Evolutionary conservation across 2,888 invertebrate species (phyloP).

Genomic region (Microctonus hyperodae): DNA sequence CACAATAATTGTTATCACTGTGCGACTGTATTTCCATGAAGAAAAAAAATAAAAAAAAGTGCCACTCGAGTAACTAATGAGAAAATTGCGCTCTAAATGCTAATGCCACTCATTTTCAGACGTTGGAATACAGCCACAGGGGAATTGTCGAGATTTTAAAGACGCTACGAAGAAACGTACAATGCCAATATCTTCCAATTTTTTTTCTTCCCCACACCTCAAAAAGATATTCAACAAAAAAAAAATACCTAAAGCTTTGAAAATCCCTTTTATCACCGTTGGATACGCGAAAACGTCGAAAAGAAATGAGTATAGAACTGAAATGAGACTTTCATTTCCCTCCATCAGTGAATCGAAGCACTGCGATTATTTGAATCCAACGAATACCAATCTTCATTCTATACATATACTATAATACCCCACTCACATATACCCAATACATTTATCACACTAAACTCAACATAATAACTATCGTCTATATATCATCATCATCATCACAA

Average conservation of each 20-base stretch:
- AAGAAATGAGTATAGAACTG: constrained; percentile 15
- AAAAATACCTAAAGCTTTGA: constrained; percentile 5
- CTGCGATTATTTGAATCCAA: constrained; percentile 16
- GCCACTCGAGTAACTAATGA: constrained; percentile 35
- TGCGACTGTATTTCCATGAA: constrained; percentile 24
- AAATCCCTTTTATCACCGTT: constrained; percentile 22
- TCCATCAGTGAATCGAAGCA: constrained; percentile 19
- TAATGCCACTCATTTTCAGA: constrained; percentile 48
- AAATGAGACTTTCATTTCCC: constrained; percentile 24
- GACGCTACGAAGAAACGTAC: constrained; percentile 32
- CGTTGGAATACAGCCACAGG: constrained; percentile 16
- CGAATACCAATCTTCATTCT: constrained; percentile 17
- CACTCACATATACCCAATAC: not conserved
- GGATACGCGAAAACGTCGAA: constrained; percentile 17
- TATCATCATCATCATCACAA: no score
- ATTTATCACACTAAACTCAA: constrained; percentile 16
- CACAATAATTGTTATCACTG: constrained; percentile 21
- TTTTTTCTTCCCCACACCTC: not conserved
- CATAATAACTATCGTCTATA: constrained; percentile 25
- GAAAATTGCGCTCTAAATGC: constrained; percentile 51
- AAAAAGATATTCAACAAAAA: constrained; percentile 15
- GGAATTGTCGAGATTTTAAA: constrained; percentile 32
- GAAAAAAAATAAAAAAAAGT: no score
- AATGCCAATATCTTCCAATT: constrained; percentile 17
- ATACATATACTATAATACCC: no score